Percentiles rank a stretch among this genome's conserved stretches.
Conservation (phyloP, 2,113 vertebrate genomes). For the Isichthys henryi region DNA sequence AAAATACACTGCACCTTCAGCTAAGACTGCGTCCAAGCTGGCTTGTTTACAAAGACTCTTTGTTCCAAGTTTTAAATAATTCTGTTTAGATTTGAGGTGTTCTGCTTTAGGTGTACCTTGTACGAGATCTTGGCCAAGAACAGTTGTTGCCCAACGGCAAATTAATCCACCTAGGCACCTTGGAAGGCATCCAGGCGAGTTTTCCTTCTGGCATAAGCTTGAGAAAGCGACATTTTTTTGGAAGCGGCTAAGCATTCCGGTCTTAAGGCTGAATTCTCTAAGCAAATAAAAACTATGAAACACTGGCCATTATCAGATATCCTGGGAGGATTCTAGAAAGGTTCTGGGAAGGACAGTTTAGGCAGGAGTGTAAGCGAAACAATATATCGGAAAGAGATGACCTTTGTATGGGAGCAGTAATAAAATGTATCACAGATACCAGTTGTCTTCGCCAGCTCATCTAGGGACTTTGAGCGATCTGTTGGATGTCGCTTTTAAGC, state of each 20-base stretch:
- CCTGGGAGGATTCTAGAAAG: not conserved
- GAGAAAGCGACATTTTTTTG: not conserved
- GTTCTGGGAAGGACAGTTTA: not conserved
- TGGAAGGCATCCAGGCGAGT: not conserved
- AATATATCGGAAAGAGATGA: not conserved
- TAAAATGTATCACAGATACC: not conserved
- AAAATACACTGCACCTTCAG: not conserved
- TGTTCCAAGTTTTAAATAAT: not conserved
- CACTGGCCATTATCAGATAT: not conserved
- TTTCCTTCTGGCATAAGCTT: not conserved
- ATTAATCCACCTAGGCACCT: not conserved
- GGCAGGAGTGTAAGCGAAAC: not conserved
- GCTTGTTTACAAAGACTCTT: not conserved
- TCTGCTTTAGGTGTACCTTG: not conserved
- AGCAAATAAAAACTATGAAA: not conserved
- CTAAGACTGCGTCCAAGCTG: not conserved
- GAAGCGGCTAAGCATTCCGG: not conserved
- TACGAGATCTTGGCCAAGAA: not conserved
- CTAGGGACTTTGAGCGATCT: not conserved
- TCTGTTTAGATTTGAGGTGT: not conserved
- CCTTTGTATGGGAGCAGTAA: not conserved
- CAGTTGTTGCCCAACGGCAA: not conserved
- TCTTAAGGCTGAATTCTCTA: not conserved
- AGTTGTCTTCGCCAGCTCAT: not conserved
- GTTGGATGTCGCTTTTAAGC: not conserved